phyloP scores from a whole-genome alignment of 1,140 invertebrate genomes.

The Pogonomyrmex barbatus region DNA sequence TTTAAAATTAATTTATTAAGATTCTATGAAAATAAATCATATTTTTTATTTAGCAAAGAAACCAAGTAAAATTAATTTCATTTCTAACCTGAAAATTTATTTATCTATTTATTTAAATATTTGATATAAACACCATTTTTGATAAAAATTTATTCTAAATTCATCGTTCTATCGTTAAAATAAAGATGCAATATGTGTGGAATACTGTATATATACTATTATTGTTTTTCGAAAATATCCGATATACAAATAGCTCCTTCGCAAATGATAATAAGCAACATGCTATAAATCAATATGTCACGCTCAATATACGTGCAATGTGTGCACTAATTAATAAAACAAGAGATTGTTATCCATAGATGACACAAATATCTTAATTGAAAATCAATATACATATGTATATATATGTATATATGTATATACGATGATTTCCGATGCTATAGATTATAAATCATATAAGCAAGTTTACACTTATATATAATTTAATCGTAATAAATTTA shows the following conservation, averaged over 20 bases:
- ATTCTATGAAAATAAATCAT: neutral
- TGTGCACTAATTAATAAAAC: neutral
- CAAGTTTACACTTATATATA: slow-evolving; percentile 5
- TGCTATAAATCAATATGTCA: slow-evolving; percentile 31
- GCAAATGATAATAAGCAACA: slow-evolving; percentile 59
- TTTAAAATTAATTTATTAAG: slow-evolving; percentile 22
- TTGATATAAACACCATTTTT: neutral
- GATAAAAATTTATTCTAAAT: slow-evolving; percentile 9
- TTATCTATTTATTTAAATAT: neutral
- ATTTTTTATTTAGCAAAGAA: neutral
- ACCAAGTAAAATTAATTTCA: neutral
- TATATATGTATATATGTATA: neutral
- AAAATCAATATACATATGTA: neutral
- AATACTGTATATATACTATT: slow-evolving; percentile 20
- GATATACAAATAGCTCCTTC: slow-evolving; percentile 58
- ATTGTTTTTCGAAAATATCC: slow-evolving; percentile 24
- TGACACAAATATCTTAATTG: slow-evolving; percentile 11
- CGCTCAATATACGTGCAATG: slow-evolving; percentile 45
- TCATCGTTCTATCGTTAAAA: slow-evolving; percentile 11
- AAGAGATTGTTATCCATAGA: neutral
- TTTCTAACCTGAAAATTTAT: slow-evolving; percentile 14
- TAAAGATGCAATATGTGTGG: neutral
- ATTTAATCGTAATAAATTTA: slow-evolving; percentile 4
- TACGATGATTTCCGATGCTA: slow-evolving; percentile 1
- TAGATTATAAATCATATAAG: slow-evolving; percentile 37